Evolutionary conservation across 2,113 vertebrate genomes (phyloP).

Genomic region (Sigmodon hispidus): DNA sequence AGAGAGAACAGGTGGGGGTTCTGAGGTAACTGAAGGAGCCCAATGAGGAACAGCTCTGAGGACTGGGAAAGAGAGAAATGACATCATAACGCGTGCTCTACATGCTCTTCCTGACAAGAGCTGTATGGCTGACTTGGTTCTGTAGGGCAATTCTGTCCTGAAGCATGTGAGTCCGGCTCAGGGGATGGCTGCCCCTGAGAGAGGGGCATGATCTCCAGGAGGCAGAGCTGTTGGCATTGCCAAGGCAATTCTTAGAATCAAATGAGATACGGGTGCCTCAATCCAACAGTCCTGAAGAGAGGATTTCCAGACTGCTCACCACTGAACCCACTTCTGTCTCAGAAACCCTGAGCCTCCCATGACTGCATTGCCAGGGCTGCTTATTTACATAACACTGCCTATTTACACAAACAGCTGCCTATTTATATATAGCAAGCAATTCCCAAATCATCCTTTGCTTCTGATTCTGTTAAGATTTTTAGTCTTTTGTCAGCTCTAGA

Average conservation of each 20-base stretch:
- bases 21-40: neutral
- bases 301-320: neutral
- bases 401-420: neutral
- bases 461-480: neutral
- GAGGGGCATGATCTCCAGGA: neutral
- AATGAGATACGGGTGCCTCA: neutral
- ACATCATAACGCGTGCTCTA: fast-evolving
- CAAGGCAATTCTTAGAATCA: neutral
- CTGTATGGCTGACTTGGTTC: neutral
- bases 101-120: neutral
- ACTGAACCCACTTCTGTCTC: neutral
- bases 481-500: neutral
- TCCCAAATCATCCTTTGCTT: neutral
- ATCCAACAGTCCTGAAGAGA: neutral
- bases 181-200: neutral
- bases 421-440: neutral
- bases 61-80: neutral
- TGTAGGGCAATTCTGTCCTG: neutral
- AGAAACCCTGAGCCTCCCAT: neutral
- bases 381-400: neutral
- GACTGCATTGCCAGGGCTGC: neutral
- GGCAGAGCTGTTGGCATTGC: neutral
- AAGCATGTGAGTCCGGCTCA: neutral
- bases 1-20: neutral
- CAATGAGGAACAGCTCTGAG: neutral